Base-by-base conservation (phyloP, 2,888 invertebrate genomes). In the Cheilosia grossa region DNA sequence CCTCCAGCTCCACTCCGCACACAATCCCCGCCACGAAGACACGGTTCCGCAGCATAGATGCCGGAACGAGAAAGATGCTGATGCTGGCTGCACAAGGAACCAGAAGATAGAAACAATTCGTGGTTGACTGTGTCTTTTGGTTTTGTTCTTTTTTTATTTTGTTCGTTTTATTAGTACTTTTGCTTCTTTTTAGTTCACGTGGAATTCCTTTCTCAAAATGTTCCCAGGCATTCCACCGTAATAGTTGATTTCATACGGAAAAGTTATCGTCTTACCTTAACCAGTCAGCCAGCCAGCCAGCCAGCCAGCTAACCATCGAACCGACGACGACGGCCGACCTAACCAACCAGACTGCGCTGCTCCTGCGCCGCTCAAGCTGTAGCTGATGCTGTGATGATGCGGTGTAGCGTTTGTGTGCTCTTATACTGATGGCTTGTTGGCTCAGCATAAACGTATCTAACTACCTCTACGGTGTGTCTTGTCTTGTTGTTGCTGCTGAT, bases 161-260 rank as follows among this genome's bases (percentile, higher is more conserved):
- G 69, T 47, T 67, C 13, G 17, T 72, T 64, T 66, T 72, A 53
- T 64, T 74, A 56, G 72, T 61, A 63, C 64, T 37, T 64, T 80
- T 30, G 61, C 49, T 54, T 78, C 67, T 69, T 83, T 70, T 69
- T 69, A 58, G 72, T 85, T 85, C 75, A 72, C 56, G 64, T 88
- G 69, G 88, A 88, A 88, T 88, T 88, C 88, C 88, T 88, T 87
- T 85, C 88, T 87, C 75, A 86, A 88, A 88, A 88, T 86, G 87
- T 88, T 88, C 88, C 88, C 88, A 88, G 87, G 88, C 88, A 88
- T 88, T 88, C 88, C 88, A 87, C 82, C 86, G 87, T 87, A 87
- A 88, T 88, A 88, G 88, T 88, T 87, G 86, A 88, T 88, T 88
- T 88, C 88, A 88, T 88, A 88, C 87, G 87, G 88, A 88, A 88